Evolutionary conservation across 2,797 vertebrate species (phyloP), one percentile per base, ranked within the genome.

Genomic region (Nyctibius grandis): DNA sequence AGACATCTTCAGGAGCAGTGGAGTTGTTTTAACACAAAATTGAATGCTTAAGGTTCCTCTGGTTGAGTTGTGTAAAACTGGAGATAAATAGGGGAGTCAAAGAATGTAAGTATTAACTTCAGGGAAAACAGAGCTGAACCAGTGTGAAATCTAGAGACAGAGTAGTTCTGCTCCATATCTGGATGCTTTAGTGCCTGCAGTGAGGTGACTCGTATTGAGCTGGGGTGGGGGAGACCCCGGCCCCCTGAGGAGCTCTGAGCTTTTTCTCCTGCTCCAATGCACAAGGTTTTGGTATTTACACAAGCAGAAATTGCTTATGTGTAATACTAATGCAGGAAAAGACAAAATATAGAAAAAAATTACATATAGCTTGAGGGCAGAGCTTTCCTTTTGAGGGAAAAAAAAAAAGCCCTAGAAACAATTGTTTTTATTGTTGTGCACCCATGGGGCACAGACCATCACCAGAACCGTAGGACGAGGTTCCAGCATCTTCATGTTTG

Each of bases 401-500:
- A 48, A 54, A 7, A 28, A 10, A 38, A 19, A 54, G 28, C 9
- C 4, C n/a, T 44, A 61, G 59, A n/a, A 60, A 59, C 54, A 59
- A 54, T 3, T 60, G 18, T 3, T 54, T 60, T n/a, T 60, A 38
- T 36, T 75, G 29, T 50, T 85, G 23, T 5, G 1, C 25, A 29
- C 9, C 56, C 15, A 25, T 9, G 18, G 28, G 15, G 19, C 26
- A 79, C 21, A 54, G 26, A 29, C 20, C 12, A 16, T 15, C 21
- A 31, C 22, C 2, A 2, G 64, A 73, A 11, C 31, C 2, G 1
- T 5, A 23, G 28, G 31, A 36, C 1, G 1, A 48, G 11, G 20
- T 47, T 64, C 9, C 25, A 53, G 23, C 19, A 17, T 9, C 21
- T 36, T 68, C 74, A 34, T 28, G 12, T 20, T 64, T 86, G 40